phyloP scores from a whole-genome alignment of 2,888 invertebrate species.

The Catocala nupta region DNA sequence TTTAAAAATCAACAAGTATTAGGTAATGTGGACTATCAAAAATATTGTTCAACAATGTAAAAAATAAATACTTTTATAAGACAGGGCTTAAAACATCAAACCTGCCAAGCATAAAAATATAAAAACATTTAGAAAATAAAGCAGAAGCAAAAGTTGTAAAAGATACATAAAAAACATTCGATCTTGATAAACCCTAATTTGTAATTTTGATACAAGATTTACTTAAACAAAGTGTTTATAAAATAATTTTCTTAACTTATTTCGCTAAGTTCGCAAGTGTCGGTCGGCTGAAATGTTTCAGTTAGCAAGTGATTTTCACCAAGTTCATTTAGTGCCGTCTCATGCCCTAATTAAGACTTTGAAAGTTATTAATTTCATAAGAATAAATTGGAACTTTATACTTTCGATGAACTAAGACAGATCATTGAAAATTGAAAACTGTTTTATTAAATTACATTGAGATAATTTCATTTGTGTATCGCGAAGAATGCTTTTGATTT shows the following conservation, averaged over 20 bases:
- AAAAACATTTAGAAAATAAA: not conserved
- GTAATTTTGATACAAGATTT: slow-evolving; percentile 8
- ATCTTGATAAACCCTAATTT: slow-evolving; percentile 16
- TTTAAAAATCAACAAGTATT: too few species aligned
- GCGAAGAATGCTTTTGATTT: not conserved
- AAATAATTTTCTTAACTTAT: slow-evolving; percentile 30
- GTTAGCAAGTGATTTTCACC: slow-evolving; percentile 20
- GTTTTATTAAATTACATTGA: slow-evolving; percentile 23
- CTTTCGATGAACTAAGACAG: slow-evolving; percentile 17
- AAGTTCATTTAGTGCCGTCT: slow-evolving; percentile 31
- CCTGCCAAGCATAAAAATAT: not conserved
- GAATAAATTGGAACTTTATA: slow-evolving; percentile 29
- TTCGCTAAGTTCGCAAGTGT: slow-evolving; percentile 20
- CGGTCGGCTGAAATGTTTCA: slow-evolving; percentile 18
- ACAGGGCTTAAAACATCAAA: not conserved
- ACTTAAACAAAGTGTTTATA: slow-evolving; percentile 15
- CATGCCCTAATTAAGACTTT: slow-evolving; percentile 36
- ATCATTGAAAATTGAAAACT: slow-evolving; percentile 26
- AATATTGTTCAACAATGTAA: too few species aligned
- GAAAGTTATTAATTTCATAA: slow-evolving; percentile 35
- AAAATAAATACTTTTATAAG: not conserved
- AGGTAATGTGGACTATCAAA: too few species aligned
- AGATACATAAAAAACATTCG: slow-evolving; percentile 4
- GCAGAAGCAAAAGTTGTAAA: slow-evolving; percentile 2
- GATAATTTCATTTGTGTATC: slow-evolving; percentile 4